phyloP scores from a whole-genome alignment of 2,888 invertebrate species.

The Epinotia ramella region DNA sequence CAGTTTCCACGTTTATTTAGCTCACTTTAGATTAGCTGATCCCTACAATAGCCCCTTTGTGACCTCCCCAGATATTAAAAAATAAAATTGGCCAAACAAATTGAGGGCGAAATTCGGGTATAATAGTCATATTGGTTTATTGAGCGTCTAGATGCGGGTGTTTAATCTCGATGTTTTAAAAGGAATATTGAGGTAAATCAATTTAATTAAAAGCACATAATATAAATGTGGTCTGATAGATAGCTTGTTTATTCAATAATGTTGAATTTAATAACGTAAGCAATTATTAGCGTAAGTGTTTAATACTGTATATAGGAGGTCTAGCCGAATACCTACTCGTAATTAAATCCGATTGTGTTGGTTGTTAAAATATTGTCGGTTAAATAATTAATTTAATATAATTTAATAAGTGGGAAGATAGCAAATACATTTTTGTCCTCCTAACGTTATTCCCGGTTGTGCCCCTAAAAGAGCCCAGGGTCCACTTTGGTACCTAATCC shows the following conservation, averaged over 20 bases:
- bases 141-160: neutral
- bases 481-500: too few species aligned
- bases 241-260: neutral
- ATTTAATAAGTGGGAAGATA: too few species aligned
- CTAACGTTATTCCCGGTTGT: too few species aligned
- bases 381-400: too few species aligned
- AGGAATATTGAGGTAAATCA: neutral
- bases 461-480: too few species aligned
- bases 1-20: neutral
- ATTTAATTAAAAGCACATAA: neutral
- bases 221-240: neutral
- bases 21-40: neutral
- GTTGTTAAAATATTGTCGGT: too few species aligned
- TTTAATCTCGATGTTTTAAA: neutral
- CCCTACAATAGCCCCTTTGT: slow-evolving; percentile 16
- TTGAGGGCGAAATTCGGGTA: slow-evolving; percentile 6
- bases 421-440: too few species aligned
- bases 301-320: too few species aligned
- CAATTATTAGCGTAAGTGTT: too few species aligned
- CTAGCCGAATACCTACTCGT: too few species aligned
- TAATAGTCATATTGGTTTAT: slow-evolving; percentile 12
- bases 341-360: too few species aligned
- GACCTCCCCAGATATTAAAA: slow-evolving; percentile 22
- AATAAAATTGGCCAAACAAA: slow-evolving; percentile 28
- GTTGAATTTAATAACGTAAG: neutral